Percentiles rank a stretch among this genome's conserved stretches.
Evolutionary conservation across 1,140 invertebrate genomes (phyloP).

Genomic region (Brachionus calyciflorus): DNA sequence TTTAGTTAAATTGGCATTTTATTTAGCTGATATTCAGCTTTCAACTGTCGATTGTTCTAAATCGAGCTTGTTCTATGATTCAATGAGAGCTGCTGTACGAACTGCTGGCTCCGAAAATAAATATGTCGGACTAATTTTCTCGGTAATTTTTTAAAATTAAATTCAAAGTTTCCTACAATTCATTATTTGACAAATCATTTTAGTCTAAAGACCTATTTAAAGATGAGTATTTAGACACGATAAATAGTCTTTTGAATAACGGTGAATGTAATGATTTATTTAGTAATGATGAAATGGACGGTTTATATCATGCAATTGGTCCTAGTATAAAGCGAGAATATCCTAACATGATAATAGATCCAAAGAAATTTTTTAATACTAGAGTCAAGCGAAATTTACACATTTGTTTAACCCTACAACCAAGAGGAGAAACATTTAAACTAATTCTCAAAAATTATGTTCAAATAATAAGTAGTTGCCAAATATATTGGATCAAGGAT

Average conservation of each 20-base stretch:
- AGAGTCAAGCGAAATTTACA: constrained; percentile 59
- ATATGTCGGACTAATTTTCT: constrained; percentile 56
- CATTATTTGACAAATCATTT: constrained; percentile 43
- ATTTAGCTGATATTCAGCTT: constrained; percentile 57
- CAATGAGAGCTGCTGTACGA: constrained; percentile 56
- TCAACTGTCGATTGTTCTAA: constrained; percentile 56
- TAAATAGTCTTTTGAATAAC: constrained; percentile 58
- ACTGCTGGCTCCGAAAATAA: constrained; percentile 58
- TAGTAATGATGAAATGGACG: constrained; percentile 60
- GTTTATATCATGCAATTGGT: constrained; percentile 57
- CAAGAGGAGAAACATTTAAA: constrained; percentile 53
- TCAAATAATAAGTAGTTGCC: constrained; percentile 57
- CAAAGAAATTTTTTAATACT: constrained; percentile 59
- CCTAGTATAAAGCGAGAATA: constrained; percentile 58
- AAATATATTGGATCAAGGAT: constrained; percentile 60
- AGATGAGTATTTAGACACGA: constrained; percentile 56
- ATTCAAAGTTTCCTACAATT: background rate
- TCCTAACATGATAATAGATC: constrained; percentile 55
- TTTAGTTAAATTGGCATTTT: constrained; percentile 56
- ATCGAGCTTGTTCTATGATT: constrained; percentile 59
- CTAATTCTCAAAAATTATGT: constrained; percentile 57
- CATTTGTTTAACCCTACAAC: constrained; percentile 57
- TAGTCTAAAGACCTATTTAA: constrained; percentile 56
- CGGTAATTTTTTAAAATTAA: constrained; percentile 49
- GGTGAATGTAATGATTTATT: constrained; percentile 60